Base-by-base conservation (phyloP, 2,888 invertebrate genomes). In the Notodonta ziczac region DNA sequence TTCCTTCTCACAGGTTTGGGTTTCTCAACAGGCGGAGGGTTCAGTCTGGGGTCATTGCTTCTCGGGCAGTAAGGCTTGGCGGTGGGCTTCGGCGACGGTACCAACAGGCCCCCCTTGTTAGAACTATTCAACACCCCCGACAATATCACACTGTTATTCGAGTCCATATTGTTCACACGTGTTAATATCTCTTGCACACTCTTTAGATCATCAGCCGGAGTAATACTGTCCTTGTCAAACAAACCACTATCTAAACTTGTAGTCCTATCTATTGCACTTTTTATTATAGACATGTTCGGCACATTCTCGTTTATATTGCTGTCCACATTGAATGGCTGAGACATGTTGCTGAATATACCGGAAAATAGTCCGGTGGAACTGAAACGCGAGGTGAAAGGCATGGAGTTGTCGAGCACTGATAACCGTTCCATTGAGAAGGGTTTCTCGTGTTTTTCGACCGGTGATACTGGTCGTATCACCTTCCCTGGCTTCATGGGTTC, bases 161-260 rank as follows among this genome's bases (percentile, higher is more conserved):
- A 90, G 84, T 94, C 93, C 93, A 94, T 94, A 77, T 88, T 94
- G 76, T 90, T 94, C 78, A 94, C 94, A 62, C 93, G 89, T 74
- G 90, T 91, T 77, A 94, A 77, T 68, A 94, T 93, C 77, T 91
- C 94, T 65, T 92, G 91, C 52, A 94, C 94, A 77, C 90, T 93
- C 67, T 86, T 89, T 76, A 93, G 80, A 60, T 94, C 94, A 67
- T 94, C 93, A 74, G 82, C 89, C 48, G 84, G 86, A 65, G 87
- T 87, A 70, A 83, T 83, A 78, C 83, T 85, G 77, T 87, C 89
- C 71, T 88, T 89, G 76, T 89, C 91, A 66, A 90, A 90, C 75
- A 92, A 81, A 84, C 88, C 86, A 83, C 78, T 86, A 75, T 93
- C 92, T 84, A 91, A 86, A 84, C 86, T 89, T 81, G 91, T 89